Evolutionary conservation across 2,888 invertebrate genomes (phyloP).

Genomic region (Ernsta delagoae): DNA sequence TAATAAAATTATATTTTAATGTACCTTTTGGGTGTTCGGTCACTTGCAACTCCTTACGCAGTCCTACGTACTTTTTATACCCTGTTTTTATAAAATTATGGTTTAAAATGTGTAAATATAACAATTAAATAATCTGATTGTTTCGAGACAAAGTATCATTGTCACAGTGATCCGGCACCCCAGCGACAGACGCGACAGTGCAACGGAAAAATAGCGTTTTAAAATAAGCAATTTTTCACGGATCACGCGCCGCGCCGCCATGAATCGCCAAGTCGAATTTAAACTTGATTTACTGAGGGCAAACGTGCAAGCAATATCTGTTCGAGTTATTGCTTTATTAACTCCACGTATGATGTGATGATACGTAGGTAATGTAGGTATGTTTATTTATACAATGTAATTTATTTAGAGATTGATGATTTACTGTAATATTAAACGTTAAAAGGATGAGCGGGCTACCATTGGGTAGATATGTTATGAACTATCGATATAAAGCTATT

Average conservation of each 20-base stretch:
- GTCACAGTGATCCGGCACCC: constrained; percentile 52
- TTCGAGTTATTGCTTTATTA: constrained; percentile 68
- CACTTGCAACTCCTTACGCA: too few species aligned
- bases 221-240: constrained; percentile 78
- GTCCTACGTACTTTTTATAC: too few species aligned
- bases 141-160: constrained; percentile 42
- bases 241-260: constrained; percentile 61
- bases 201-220: constrained; percentile 65
- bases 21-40: too few species aligned
- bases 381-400: too few species aligned
- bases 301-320: constrained; percentile 68
- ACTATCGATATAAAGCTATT: too few species aligned
- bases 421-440: too few species aligned
- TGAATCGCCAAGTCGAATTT: constrained; percentile 57
- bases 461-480: too few species aligned
- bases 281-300: constrained; percentile 74
- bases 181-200: constrained; percentile 45
- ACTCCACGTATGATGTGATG: neutral
- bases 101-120: neutral
- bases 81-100: too few species aligned
- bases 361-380: too few species aligned
- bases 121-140: neutral
- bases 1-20: too few species aligned
- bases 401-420: too few species aligned
- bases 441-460: too few species aligned